These are phyloP conservation scores for Drosophila burlai DNA, from an alignment of 1,140 invertebrate species.

Conservation along the genomic window DNA sequence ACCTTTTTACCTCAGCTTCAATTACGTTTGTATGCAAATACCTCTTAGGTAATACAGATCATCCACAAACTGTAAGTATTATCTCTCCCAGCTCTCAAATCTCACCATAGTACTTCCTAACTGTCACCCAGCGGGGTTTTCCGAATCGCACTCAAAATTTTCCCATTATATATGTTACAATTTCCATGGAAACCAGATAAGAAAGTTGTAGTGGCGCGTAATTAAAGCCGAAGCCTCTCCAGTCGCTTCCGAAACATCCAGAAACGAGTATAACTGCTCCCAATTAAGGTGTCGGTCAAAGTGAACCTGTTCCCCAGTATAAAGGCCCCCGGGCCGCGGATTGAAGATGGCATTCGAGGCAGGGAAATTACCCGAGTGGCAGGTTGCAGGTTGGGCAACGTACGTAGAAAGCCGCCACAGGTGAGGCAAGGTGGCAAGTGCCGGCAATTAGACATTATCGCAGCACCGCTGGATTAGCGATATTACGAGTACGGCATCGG, in stretches of 20 bases:
- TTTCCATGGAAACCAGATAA: conserved; percentile 55
- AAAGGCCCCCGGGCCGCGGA: not conserved
- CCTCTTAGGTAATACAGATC: not conserved
- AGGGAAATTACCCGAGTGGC: conserved; percentile 43
- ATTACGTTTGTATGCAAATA: conserved; percentile 5
- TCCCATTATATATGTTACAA: conserved; percentile 35
- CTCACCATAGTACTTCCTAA: not conserved
- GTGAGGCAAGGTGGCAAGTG: conserved; percentile 46
- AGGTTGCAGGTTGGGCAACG: conserved; percentile 54
- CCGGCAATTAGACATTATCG: conserved; percentile 64
- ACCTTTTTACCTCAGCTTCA: not conserved
- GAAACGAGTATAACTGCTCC: conserved; percentile 74
- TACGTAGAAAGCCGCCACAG: conserved; percentile 58
- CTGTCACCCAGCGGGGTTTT: conserved; percentile 10
- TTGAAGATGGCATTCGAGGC: conserved; percentile 26
- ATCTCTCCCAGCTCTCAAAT: not conserved
- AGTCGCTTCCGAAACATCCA: conserved; percentile 68
- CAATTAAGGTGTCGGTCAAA: conserved; percentile 79
- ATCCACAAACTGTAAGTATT: not conserved
- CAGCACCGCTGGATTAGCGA: conserved; percentile 29
- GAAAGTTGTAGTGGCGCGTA: conserved; percentile 63
- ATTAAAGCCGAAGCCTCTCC: conserved; percentile 54
- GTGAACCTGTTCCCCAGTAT: conserved; percentile 60
- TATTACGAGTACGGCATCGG: conserved; percentile 34
- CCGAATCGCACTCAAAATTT: conserved; percentile 24